Percentiles rank a stretch among this genome's conserved stretches.
Conservation (phyloP, 2,113 vertebrate genomes). For the Eolophus roseicapilla region DNA sequence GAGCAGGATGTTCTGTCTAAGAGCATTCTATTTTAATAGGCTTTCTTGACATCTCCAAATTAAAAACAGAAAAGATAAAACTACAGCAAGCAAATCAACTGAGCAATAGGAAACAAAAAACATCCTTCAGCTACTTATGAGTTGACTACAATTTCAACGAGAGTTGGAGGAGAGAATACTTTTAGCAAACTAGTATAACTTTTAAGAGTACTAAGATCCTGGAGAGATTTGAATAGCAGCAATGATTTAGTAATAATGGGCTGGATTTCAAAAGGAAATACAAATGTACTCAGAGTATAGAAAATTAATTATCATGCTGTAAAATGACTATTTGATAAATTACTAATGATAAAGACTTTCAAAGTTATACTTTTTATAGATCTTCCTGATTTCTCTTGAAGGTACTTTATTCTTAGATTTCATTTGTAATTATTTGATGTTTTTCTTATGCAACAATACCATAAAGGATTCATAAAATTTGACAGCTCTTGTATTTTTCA, state of each 20-base stretch:
- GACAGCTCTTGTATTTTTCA: not conserved
- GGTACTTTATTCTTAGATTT: not conserved
- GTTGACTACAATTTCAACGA: not conserved
- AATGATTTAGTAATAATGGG: not conserved
- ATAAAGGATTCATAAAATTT: not conserved
- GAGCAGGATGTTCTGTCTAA: not conserved
- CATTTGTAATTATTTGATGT: not conserved
- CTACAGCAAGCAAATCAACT: not conserved
- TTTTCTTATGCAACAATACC: not conserved
- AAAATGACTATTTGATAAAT: constrained; percentile 15
- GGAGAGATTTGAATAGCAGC: not conserved
- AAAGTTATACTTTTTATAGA: not conserved
- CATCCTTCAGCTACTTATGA: not conserved
- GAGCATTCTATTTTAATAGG: not conserved
- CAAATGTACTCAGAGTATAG: not conserved
- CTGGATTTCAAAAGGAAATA: constrained; percentile 15
- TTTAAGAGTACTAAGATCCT: not conserved
- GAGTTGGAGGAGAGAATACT: not conserved
- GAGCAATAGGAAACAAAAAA: not conserved
- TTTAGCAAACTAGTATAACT: not conserved
- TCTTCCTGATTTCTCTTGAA: not conserved
- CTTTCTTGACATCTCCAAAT: not conserved
- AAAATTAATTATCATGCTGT: not conserved
- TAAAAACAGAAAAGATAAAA: not conserved
- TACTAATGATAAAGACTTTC: not conserved